These are phyloP conservation scores for Cottoperca gobio DNA, from an alignment of 2,797 vertebrate species.

Conservation along the genomic window DNA sequence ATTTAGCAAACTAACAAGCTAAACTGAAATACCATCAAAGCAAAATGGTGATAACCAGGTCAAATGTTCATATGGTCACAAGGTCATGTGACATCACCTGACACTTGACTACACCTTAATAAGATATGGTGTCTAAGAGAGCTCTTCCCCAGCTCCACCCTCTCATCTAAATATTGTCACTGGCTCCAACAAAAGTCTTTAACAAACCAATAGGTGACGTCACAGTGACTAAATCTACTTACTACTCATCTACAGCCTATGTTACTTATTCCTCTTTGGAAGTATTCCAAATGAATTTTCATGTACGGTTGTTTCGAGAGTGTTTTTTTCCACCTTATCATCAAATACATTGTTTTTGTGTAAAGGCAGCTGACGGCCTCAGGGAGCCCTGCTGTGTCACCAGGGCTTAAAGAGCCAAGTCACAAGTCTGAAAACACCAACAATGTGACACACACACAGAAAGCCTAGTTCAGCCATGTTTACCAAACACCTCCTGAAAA, in stretches of 20 bases:
- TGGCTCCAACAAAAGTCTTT: too few species aligned
- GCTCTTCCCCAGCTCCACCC: too few species aligned
- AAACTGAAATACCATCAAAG: background rate
- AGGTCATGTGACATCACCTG: too few species aligned
- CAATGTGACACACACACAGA: conserved; percentile 7
- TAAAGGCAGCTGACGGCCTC: background rate
- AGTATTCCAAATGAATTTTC: background rate
- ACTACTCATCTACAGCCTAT: too few species aligned
- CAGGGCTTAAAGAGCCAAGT: background rate
- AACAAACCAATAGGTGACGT: too few species aligned
- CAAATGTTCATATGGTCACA: too few species aligned
- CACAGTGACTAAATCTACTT: too few species aligned
- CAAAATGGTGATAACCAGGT: background rate
- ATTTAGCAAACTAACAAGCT: background rate
- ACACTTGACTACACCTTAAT: too few species aligned
- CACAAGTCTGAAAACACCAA: conserved; percentile 26
- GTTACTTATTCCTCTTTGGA: background rate
- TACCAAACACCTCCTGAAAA: background rate
- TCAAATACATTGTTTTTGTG: background rate
- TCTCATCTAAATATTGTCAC: too few species aligned
- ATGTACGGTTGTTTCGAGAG: background rate
- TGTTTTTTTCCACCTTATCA: background rate
- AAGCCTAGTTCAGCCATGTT: background rate
- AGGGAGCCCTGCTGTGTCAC: conserved; percentile 2
- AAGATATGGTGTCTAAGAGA: background rate